Base-by-base conservation (phyloP, 1,140 invertebrate genomes). In the Sweltsa coloradensis region DNA sequence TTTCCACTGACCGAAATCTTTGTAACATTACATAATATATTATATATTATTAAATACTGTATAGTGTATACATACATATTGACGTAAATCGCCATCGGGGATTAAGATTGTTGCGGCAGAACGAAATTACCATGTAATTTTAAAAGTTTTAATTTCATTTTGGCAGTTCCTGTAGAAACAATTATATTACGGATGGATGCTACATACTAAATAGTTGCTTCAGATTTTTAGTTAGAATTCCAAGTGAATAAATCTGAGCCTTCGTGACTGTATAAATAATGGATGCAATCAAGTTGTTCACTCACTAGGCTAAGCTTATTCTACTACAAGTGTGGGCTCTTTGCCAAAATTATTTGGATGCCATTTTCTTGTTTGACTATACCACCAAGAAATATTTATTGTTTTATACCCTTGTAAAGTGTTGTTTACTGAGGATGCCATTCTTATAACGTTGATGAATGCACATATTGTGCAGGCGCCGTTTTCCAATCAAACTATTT, bases 11-110 rank as follows among this genome's bases (percentile, higher is more conserved):
- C 26, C 16, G 41, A 43, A 37, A 39, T 34, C 31, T 11, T 50
- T 47, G 41, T 40, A 40, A 24, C 49, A 21, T 41, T 26, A 53
- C 41, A 49, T 6, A 52, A 55, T 40, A 53, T 41, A 59, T 51
- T 47, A 45, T 51, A 46, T 37, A 51, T 46, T 45, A 21, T 45
- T 41, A 52, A 27, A 52, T 52, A 52, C 34, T 47, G 46, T 47
- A 47, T 47, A 47, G 37, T 46, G 45, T 46, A 39, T 36, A 44
- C 42, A 34, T 44, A 44, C 34, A n/a, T n/a, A n/a, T 43, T 45
- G 26, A 44, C 42, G 42, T 45, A 23, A 44, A 44, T 19, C 16
- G 42, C 42, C 14, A 11, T 27, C 22, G 34, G 26, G 31, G 21
- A 43, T 25, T 24, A 25, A 44, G 11, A 44, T 18, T 31, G 21